phyloP scores from a whole-genome alignment of 2,888 invertebrate genomes.

The Blastobasis lacticolella region DNA sequence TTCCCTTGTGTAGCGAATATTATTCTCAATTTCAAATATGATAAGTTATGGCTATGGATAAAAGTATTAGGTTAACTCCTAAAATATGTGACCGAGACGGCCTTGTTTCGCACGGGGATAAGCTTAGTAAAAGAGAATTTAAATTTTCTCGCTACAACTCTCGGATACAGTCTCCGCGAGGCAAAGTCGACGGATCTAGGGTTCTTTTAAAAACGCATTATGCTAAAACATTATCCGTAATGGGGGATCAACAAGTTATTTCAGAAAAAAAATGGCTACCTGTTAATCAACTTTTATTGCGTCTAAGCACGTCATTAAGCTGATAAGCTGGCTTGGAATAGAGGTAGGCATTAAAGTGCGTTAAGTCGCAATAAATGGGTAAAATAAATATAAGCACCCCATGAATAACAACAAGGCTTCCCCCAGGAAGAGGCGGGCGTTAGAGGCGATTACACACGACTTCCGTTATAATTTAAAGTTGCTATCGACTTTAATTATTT shows the following conservation, averaged over 20 bases:
- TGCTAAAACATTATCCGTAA: background rate
- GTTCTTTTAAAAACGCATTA: background rate
- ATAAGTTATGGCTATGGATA: no score
- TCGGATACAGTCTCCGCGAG: background rate
- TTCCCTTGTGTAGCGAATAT: no score
- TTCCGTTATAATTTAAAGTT: slow-evolving; percentile 42
- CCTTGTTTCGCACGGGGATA: background rate
- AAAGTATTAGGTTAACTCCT: background rate
- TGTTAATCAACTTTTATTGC: slow-evolving; percentile 14
- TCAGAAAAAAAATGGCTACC: slow-evolving; percentile 1
- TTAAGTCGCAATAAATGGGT: slow-evolving; percentile 16
- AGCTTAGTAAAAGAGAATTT: background rate
- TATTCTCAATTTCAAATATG: no score
- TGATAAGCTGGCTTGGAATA: slow-evolving; percentile 31
- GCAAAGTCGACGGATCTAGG: background rate
- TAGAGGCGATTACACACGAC: slow-evolving; percentile 33
- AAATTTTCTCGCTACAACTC: background rate
- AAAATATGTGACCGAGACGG: background rate
- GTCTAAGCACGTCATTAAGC: slow-evolving; percentile 15
- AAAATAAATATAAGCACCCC: slow-evolving; percentile 30
- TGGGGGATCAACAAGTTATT: slow-evolving; percentile 2
- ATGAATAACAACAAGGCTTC: slow-evolving; percentile 43
- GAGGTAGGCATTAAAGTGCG: slow-evolving; percentile 25
- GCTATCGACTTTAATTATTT: slow-evolving; percentile 23
- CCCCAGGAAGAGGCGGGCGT: slow-evolving; percentile 35